Evolutionary conservation across 2,888 invertebrate species (phyloP), one percentile per base, ranked within the genome.

Genomic region (Drosophila tripunctata): DNA sequence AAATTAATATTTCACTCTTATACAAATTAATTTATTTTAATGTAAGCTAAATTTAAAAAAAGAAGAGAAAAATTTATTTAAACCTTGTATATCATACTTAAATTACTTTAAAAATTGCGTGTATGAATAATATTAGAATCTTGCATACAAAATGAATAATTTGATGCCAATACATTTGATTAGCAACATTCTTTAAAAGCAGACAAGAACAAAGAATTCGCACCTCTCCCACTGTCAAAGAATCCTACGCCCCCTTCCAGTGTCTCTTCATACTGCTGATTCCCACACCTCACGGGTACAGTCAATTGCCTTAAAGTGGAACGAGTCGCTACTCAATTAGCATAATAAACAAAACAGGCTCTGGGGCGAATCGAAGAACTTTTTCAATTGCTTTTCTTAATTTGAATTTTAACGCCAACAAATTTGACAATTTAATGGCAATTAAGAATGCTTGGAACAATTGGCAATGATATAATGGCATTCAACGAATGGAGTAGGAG

Each of bases 371-470:
- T 63, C 66, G 51, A 66, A 66, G 43, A 64, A 47, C 50, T 65
- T 78, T 70, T 57, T 58, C 73, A 73, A 76, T 66, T 45, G 67
- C 47, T 47, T 17, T 45, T 47, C 43, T 55, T 75, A 83, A 86
- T 86, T 84, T 58, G 62, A 71, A 58, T 57, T 75, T 73, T 57
- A 73, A 54, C 70, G 80, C 44, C 62, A 41, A 56, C 67, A 68
- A 75, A 82, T 76, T 69, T 51, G 50, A 24, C 67, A 68, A 60
- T 75, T 79, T 66, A 21, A 57, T 48, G 65, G 66, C 72, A 83
- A 80, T 80, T 86, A 80, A 70, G 55, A 62, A 40, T 38, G 41
- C 57, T 60, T 58, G 35, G 6, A 14, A 51, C 12, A 6, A 36
- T 21, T 17, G 35, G 8, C 17, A 38, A 38, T 17, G 41, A 52